Percentiles rank a stretch among this genome's conserved stretches.
phyloP scores from a whole-genome alignment of 2,797 vertebrate species.

The Dryobates pubescens region DNA sequence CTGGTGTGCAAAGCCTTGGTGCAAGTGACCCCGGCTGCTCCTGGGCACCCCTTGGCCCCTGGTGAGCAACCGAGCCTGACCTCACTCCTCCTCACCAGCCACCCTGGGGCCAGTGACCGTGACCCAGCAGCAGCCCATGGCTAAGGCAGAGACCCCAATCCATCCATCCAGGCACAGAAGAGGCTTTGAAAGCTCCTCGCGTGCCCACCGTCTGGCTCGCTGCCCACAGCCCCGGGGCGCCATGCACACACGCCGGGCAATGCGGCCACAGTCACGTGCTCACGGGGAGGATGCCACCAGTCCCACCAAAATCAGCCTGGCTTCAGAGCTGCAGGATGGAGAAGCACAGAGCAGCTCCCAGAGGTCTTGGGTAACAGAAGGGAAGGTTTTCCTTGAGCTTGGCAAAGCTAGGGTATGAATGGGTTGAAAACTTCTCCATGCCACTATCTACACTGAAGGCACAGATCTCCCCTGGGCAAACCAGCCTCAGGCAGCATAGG shows the following conservation, averaged over 20 bases:
- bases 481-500: background rate
- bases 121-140: background rate
- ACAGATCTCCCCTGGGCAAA: background rate
- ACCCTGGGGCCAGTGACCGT: fast-evolving
- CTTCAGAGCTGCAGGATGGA: background rate
- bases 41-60: background rate
- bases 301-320: constrained; percentile 14
- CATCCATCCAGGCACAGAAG: background rate
- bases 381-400: background rate
- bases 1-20: constrained; percentile 51
- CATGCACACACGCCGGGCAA: background rate
- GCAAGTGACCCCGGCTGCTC: background rate
- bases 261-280: background rate
- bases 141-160: background rate
- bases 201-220: background rate
- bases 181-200: background rate
- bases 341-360: background rate
- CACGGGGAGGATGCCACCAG: background rate
- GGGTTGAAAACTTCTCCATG: background rate
- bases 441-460: constrained; percentile 22
- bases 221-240: background rate
- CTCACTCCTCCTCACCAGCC: background rate
- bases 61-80: fast-evolving
- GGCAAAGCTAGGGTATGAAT: background rate
- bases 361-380: background rate